Conservation (phyloP, 2,113 vertebrate genomes). For the Micromys minutus region DNA sequence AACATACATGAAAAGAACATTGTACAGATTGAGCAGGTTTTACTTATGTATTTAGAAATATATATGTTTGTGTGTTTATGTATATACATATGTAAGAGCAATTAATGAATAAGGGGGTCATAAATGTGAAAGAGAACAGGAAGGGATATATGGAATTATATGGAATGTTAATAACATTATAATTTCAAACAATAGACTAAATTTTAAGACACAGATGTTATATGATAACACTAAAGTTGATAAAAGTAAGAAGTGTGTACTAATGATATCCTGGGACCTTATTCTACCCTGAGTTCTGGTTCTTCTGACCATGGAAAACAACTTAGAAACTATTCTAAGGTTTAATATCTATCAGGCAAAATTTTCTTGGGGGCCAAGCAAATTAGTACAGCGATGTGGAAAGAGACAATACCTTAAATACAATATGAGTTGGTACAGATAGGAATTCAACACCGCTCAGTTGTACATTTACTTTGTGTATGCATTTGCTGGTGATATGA, state of each 20-base stretch:
- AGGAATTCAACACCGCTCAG: neutral
- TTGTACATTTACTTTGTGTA: neutral
- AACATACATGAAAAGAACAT: neutral
- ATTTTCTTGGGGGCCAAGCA: neutral
- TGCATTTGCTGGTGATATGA: neutral
- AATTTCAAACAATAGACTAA: neutral
- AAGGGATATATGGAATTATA: neutral
- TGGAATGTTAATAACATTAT: neutral
- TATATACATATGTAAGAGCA: neutral
- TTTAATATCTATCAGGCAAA: neutral
- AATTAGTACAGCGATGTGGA: neutral
- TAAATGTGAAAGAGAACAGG: neutral
- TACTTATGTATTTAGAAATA: too few species aligned
- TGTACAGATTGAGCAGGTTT: neutral
- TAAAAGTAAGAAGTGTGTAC: neutral
- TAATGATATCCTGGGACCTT: too few species aligned
- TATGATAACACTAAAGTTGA: neutral
- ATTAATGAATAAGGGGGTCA: neutral
- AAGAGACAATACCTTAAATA: neutral
- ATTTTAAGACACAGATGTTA: neutral
- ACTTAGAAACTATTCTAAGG: neutral
- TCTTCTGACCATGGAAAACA: neutral
- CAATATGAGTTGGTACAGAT: neutral
- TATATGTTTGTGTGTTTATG: neutral
- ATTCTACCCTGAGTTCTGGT: neutral